Evolutionary conservation across 2,113 vertebrate genomes (phyloP), one percentile per base, ranked within the genome.

Genomic region (Pantherophis guttatus): DNA sequence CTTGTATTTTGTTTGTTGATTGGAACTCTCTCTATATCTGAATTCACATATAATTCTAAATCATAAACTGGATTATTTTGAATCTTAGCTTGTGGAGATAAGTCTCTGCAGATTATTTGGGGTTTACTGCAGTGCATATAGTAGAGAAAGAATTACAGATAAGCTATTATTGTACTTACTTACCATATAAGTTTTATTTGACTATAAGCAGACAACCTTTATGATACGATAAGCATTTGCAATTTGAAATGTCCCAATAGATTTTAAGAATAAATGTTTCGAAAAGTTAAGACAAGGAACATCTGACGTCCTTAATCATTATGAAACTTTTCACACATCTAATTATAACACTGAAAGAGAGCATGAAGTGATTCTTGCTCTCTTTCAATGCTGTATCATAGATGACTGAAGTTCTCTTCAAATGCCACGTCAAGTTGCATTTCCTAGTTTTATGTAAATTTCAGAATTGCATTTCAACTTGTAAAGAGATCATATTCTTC

Each of bases 381-480:
- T 70, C 29, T 70, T 57, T 89, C 59, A 15, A 24, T 59, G 3
- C 23, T 48, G 2, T 23, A 48, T 70, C 29, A 87, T 81, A 92
- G 10, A 88, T 75, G 19, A n/a, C 26, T 87, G n/a, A 15, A 62
- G 15, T 53, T 91, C 24, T 53, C 10, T 86, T 17, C 50, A 87
- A 90, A 9, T 93, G 59, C 57, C 85, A 88, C 93, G 11, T 94
- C 81, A 86, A 9, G 33, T 59, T 88, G 29, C 52, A 59, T 48
- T 91, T 87, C 44, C 91, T 91, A 29, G 6, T 13, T 89, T 94
- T 58, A 58, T 90, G 75, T 86, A 59, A 54, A 52, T 86, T 93
- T 86, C 48, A 93, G 8, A 62, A 50, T 48, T 58, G 24, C 5
- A 10, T 86, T 85, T 12, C 7, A 24, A 24, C 29, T 90, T 44